Evolutionary conservation across 2,113 vertebrate genomes (phyloP).

Genomic region (Heptranchias perlo): DNA sequence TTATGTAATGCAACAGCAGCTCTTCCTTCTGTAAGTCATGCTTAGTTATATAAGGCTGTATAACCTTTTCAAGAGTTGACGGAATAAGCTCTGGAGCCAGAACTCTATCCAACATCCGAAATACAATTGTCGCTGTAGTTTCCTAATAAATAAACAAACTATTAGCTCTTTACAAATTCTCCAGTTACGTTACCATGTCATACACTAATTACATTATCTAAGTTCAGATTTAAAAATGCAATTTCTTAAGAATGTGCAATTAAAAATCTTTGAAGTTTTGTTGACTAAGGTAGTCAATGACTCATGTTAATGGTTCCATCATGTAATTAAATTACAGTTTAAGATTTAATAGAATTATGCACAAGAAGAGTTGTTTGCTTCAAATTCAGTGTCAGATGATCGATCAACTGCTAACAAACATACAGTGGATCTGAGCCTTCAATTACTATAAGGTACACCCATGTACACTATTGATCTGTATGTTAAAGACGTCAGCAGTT

Average conservation of each 20-base stretch:
- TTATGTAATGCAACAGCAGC: slow-evolving; percentile 82
- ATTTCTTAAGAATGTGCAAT: not conserved
- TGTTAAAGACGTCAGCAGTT: not conserved
- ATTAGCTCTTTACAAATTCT: not conserved
- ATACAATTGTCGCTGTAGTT: slow-evolving; percentile 72
- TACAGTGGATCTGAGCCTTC: not conserved
- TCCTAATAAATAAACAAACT: slow-evolving; percentile 58
- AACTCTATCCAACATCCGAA: slow-evolving; percentile 90
- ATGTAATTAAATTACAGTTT: not conserved
- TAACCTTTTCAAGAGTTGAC: slow-evolving; percentile 64
- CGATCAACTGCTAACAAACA: not conserved
- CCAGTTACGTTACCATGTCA: not conserved
- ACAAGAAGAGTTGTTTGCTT: not conserved
- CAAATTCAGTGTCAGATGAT: not conserved
- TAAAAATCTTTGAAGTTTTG: not conserved
- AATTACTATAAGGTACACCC: not conserved
- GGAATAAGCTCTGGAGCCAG: slow-evolving; percentile 81
- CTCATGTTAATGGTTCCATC: not conserved
- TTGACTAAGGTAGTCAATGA: not conserved
- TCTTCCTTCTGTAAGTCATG: slow-evolving; percentile 75
- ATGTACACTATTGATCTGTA: not conserved
- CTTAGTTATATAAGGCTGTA: slow-evolving; percentile 74
- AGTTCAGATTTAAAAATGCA: not conserved
- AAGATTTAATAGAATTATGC: not conserved
- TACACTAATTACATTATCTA: not conserved